Evolutionary conservation across 2,888 invertebrate genomes (phyloP), one percentile per base, ranked within the genome.

Genomic region (Zootermopsis nevadensis): DNA sequence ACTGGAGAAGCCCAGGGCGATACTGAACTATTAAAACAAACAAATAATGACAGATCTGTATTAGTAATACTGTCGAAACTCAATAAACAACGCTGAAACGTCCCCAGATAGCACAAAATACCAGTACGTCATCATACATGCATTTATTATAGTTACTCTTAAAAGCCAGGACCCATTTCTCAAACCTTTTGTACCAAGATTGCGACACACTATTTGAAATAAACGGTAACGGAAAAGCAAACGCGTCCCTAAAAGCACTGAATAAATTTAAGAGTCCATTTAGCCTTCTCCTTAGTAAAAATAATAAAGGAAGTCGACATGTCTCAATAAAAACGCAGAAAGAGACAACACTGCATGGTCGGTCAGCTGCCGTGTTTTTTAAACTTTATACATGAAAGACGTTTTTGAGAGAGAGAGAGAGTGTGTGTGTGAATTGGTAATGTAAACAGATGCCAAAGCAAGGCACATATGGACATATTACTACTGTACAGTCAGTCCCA

Each of bases 391-490:
- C 38, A 8, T 74, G 74, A 74, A 35, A 38, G 74, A n/a, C 2
- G 19, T 74, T n/a, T 38, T 38, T 38, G n/a, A 33, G 69, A 12
- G 60, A 60, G 69, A 12, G 60, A 60, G 60, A 2, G 66, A 27
- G 31, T 67, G 35, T 69, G 74, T 67, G 80, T 76, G 80, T 69
- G 83, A 83, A 81, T 81, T 83, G 79, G 60, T 76, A 81, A 48
- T 77, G 83, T 83, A 83, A 83, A 83, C 83, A 83, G 33, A 60
- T n/a, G 80, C 38, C n/a, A 27, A 1, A n/a, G 74, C 60, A n/a
- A 60, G n/a, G 19, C 48, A 42, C 35, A 77, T 53, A 53, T 53
- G 77, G 77, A 77, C 77, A 77, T 48, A 30, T 77, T 42, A 38
- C 48, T 48, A 48, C 22, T 10, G 35, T 79, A 66, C 79, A 60